Percentiles rank a stretch among this genome's conserved stretches.
These are phyloP conservation scores for Notodromas monacha DNA, from an alignment of 2,888 invertebrate species.

Conservation along the genomic window DNA sequence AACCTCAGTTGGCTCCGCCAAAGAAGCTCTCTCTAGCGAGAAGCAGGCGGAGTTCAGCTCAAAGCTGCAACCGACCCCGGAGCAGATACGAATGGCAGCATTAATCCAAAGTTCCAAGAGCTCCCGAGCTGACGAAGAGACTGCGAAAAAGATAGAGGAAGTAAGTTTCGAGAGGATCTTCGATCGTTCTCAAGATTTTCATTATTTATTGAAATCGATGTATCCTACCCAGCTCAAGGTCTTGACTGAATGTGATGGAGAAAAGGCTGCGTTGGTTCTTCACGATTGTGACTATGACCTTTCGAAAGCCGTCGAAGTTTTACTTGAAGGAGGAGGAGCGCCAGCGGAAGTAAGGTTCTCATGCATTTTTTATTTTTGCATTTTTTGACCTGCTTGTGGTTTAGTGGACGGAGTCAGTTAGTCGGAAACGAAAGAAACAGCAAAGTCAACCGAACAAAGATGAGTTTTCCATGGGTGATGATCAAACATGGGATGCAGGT, in stretches of 20 bases:
- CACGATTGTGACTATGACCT: slow-evolving; percentile 72
- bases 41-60: too few species aligned
- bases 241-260: slow-evolving; percentile 56
- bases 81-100: slow-evolving; percentile 51
- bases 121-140: slow-evolving; percentile 22
- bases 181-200: slow-evolving; percentile 1
- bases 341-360: too few species aligned
- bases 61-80: slow-evolving; percentile 52
- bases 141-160: slow-evolving; percentile 35
- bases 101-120: slow-evolving; percentile 32
- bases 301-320: slow-evolving; percentile 42
- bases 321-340: slow-evolving; percentile 38
- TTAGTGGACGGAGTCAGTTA: too few species aligned
- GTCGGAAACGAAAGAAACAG: too few species aligned
- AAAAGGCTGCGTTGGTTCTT: slow-evolving; percentile 63
- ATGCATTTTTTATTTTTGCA: too few species aligned
- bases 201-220: too few species aligned
- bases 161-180: slow-evolving; percentile 11
- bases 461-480: too few species aligned
- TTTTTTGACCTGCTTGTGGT: too few species aligned
- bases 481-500: too few species aligned
- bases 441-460: too few species aligned
- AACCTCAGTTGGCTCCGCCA: too few species aligned
- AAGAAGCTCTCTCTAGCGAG: too few species aligned
- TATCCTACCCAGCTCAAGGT: slow-evolving; percentile 45